These are phyloP conservation scores for Wiebesia pumilae DNA, from an alignment of 1,140 invertebrate species.

Conservation along the genomic window DNA sequence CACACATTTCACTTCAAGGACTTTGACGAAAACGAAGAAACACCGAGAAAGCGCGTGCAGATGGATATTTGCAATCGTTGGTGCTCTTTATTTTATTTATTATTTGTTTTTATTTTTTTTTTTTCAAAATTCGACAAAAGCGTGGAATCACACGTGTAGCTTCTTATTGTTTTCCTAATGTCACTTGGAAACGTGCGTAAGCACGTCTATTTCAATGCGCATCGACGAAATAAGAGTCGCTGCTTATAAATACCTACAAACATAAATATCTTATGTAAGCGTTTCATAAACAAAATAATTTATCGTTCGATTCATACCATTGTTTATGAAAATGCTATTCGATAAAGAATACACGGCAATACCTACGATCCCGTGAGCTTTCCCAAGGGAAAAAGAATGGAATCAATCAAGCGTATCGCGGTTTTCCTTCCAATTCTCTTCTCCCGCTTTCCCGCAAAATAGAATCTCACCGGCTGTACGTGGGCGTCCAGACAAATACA, in stretches of 20 bases:
- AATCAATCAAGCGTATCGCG: background rate
- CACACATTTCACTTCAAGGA: background rate
- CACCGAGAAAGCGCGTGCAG: too few relatives aligned
- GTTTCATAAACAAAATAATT: background rate
- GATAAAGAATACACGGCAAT: background rate
- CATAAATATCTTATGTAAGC: too few relatives aligned
- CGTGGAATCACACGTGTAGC: too few relatives aligned
- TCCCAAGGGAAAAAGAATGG: background rate
- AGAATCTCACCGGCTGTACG: background rate
- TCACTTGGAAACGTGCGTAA: too few relatives aligned
- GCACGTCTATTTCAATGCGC: too few relatives aligned
- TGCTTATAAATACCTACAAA: background rate
- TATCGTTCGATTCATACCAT: background rate
- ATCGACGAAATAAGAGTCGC: background rate
- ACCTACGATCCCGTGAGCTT: background rate
- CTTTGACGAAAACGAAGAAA: too few relatives aligned
- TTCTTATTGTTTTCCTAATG: too few relatives aligned
- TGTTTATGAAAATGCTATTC: background rate
- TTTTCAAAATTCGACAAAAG: too few relatives aligned
- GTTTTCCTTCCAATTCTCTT: background rate
- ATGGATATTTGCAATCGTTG: too few relatives aligned
- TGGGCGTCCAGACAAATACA: background rate
- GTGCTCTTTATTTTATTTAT: too few relatives aligned
- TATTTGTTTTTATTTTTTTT: too few relatives aligned
- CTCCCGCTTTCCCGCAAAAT: background rate